A percentile compares a stretch with the other conserved stretches of the same genome.
Conservation (phyloP, 2,888 invertebrate genomes). For the Epistrophella euchroma region DNA sequence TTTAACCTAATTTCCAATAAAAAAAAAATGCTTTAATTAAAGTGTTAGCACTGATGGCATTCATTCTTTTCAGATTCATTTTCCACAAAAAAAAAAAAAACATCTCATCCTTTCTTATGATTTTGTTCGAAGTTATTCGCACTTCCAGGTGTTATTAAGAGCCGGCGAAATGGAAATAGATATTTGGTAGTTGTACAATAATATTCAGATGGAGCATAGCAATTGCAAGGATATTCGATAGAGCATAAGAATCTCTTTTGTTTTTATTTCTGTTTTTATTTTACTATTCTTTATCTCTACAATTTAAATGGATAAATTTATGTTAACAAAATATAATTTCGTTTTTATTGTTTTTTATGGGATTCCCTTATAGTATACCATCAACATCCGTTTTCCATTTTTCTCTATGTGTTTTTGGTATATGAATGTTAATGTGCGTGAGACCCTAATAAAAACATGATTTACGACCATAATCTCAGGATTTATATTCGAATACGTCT, state of each 20-base stretch:
- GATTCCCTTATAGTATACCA: conserved; percentile 11
- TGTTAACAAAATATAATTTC: conserved; percentile 38
- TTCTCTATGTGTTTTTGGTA: conserved; percentile 27
- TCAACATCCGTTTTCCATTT: conserved; percentile 17
- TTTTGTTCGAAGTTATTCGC: neutral
- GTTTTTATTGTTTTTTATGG: conserved; percentile 52
- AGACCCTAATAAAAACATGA: conserved; percentile 71
- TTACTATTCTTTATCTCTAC: neutral
- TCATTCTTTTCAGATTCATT: conserved; percentile 15
- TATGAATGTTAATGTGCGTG: conserved; percentile 69
- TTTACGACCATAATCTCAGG: conserved; percentile 72
- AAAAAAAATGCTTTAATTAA: conserved; percentile 7
- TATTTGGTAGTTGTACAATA: conserved; percentile 21
- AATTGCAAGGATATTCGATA: conserved; percentile 32
- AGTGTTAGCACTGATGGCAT: conserved; percentile 23
- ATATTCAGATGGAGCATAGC: neutral
- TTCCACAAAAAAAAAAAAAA: conserved; percentile 1
- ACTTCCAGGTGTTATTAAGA: conserved; percentile 31
- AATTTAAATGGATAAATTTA: neutral
- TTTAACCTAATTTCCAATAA: neutral
- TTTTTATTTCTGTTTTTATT: conserved; percentile 32
- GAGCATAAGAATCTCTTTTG: conserved; percentile 2
- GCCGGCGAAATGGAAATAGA: conserved; percentile 12
- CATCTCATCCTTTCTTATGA: neutral
- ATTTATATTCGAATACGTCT: conserved; percentile 68